Conservation (phyloP, 2,888 invertebrate species). For the Orchesella flavescens region DNA sequence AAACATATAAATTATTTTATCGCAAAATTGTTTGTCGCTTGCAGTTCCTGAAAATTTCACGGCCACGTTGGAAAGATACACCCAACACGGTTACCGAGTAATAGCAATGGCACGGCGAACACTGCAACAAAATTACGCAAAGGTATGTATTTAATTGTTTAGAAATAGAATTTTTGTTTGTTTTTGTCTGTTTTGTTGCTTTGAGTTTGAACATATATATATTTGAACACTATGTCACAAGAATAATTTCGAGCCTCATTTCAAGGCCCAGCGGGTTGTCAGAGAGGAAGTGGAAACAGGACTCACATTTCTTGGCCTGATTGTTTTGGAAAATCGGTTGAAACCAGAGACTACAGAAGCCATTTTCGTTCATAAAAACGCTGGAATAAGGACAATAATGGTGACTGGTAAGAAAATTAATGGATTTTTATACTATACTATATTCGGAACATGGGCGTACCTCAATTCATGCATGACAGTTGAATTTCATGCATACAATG, state of each 20-base stretch:
- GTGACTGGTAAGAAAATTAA: conserved; percentile 83
- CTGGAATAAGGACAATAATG: conserved; percentile 95
- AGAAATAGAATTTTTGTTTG: background rate
- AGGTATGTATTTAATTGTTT: conserved; percentile 73
- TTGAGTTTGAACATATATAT: no score
- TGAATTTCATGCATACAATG: no score
- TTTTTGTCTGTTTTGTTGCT: background rate
- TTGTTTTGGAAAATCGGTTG: conserved; percentile 94
- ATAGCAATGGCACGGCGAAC: conserved; percentile 89
- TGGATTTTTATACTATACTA: background rate
- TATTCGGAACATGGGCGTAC: no score
- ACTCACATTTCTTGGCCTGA: conserved; percentile 88
- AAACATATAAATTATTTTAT: no score
- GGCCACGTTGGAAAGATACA: conserved; percentile 86
- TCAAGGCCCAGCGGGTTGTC: conserved; percentile 80
- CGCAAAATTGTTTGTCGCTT: background rate
- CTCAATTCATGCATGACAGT: background rate
- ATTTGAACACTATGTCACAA: background rate
- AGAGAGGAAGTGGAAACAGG: conserved; percentile 88
- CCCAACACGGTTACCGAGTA: conserved; percentile 93
- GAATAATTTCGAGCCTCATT: background rate
- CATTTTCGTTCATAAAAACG: conserved; percentile 85
- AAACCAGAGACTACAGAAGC: conserved; percentile 91
- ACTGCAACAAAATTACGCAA: conserved; percentile 81
- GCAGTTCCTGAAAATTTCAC: conserved; percentile 87